Conservation (phyloP, 2,888 invertebrate genomes). For the Pammene fasciana region DNA sequence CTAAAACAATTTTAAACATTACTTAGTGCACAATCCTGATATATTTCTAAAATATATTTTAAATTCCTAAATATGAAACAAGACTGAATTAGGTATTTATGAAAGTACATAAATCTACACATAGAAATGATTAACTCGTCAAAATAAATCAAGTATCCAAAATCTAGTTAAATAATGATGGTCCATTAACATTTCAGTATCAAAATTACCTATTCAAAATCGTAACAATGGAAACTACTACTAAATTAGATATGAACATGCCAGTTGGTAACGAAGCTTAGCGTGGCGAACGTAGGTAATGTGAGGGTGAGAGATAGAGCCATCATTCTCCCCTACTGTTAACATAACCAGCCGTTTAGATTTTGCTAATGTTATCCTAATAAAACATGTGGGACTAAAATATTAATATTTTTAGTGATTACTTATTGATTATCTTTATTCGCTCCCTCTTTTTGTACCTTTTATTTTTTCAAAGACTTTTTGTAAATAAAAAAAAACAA, state of each 20-base stretch:
- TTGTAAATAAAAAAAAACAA: too few relatives aligned
- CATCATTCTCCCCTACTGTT: slow-evolving; percentile 51
- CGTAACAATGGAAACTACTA: slow-evolving; percentile 11
- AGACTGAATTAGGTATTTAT: too few relatives aligned
- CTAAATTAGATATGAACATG: slow-evolving; percentile 42
- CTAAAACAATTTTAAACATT: not conserved
- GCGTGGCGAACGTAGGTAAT: slow-evolving; percentile 56
- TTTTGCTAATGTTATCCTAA: not conserved
- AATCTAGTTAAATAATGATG: not conserved
- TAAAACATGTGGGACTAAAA: not conserved
- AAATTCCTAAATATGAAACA: too few relatives aligned
- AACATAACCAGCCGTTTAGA: slow-evolving; percentile 27
- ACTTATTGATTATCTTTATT: not conserved
- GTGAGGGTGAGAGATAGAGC: slow-evolving; percentile 61
- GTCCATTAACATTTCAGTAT: not conserved
- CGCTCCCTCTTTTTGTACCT: not conserved
- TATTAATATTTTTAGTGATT: not conserved
- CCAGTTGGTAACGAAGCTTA: slow-evolving; percentile 58
- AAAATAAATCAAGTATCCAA: not conserved
- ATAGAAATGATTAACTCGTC: not conserved
- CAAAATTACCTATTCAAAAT: slow-evolving; percentile 10
- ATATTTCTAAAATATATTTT: too few relatives aligned
- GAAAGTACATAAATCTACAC: not conserved
- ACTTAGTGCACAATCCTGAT: too few relatives aligned
- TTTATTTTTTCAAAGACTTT: too few relatives aligned